Conservation (phyloP, 2,797 vertebrate genomes). For the Malacoraja senta region DNA sequence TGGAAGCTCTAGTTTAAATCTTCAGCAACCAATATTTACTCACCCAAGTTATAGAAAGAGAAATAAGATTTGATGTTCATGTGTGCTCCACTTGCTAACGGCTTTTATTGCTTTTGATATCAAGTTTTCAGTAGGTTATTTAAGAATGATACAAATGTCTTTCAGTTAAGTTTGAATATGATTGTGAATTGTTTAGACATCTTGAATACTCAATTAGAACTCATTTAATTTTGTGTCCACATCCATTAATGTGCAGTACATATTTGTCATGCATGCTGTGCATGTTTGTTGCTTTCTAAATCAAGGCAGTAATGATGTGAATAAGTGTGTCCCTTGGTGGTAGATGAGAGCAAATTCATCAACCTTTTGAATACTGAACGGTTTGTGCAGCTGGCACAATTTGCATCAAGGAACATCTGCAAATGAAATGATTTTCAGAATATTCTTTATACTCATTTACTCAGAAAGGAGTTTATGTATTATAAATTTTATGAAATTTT, state of each 20-base stretch:
- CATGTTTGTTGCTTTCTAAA: conserved; percentile 35
- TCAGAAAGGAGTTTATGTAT: neutral
- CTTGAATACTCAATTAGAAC: conserved; percentile 33
- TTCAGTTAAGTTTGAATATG: conserved; percentile 24
- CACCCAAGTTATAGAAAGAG: neutral
- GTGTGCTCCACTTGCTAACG: neutral
- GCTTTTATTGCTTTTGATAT: neutral
- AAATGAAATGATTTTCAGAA: conserved; percentile 20
- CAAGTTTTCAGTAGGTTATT: conserved; percentile 22
- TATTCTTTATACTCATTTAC: conserved; percentile 1
- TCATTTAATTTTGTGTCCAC: conserved; percentile 33
- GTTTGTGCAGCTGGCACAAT: conserved; percentile 34
- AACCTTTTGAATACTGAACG: conserved; percentile 37
- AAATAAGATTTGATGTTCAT: neutral
- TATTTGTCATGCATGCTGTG: conserved; percentile 33
- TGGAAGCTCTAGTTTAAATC: neutral
- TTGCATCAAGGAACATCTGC: conserved; percentile 35
- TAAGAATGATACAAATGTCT: conserved; percentile 9
- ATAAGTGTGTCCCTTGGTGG: conserved; percentile 36
- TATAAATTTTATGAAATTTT: too few relatives aligned
- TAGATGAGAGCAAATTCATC: conserved; percentile 38
- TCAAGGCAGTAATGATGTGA: conserved; percentile 38
- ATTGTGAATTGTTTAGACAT: conserved; percentile 28
- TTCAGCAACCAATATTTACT: neutral
- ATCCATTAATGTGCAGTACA: conserved; percentile 34